Percentiles rank a stretch among this genome's conserved stretches.
Evolutionary conservation across 2,797 vertebrate species (phyloP).

Genomic region (Danio albolineatus): DNA sequence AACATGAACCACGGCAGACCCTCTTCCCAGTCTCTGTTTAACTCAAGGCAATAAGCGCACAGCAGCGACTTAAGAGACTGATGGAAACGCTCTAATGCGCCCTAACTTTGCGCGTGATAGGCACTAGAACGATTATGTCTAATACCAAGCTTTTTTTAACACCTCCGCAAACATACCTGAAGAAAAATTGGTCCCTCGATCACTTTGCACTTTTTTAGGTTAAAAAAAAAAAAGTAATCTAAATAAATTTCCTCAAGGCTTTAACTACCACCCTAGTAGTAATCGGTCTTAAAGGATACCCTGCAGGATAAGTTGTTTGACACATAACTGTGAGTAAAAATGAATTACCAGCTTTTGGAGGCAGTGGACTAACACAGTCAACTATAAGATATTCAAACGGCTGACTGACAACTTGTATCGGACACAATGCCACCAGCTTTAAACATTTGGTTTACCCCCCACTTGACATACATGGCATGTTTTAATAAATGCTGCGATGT

Average conservation of each 20-base stretch:
- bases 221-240: too few relatives aligned
- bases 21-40: not conserved
- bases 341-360: not conserved
- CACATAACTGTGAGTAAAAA: not conserved
- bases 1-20: not conserved
- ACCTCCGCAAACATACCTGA: slow-evolving; percentile 18
- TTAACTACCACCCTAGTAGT: too few relatives aligned
- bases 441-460: not conserved
- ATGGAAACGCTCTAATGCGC: slow-evolving; percentile 15
- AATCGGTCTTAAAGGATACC: too few relatives aligned
- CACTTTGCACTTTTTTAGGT: not conserved
- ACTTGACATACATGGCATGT: not conserved
- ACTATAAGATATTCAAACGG: not conserved
- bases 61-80: not conserved
- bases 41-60: not conserved
- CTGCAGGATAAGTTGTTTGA: too few relatives aligned
- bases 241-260: too few relatives aligned
- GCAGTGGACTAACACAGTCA: not conserved
- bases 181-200: slow-evolving; percentile 1
- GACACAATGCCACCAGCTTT: not conserved
- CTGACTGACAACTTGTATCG: not conserved
- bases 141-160: slow-evolving; percentile 13
- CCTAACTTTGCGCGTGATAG: slow-evolving; percentile 28
- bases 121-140: slow-evolving; percentile 15
- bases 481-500: not conserved